Conservation (phyloP, 1,140 invertebrate species). For the Telenomus remus region DNA sequence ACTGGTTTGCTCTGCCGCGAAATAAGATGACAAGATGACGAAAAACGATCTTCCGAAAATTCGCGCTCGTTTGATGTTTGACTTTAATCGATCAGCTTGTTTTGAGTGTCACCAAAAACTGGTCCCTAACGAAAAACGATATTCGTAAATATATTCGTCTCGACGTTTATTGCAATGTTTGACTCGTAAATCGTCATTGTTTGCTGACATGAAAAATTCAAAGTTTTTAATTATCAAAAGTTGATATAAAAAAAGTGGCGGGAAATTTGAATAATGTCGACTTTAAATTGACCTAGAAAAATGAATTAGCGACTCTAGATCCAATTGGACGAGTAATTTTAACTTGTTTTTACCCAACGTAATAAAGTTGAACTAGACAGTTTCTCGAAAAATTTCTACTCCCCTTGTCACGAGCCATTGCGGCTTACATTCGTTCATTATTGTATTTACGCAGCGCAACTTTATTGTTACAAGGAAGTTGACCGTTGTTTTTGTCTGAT, state of each 20-base stretch:
- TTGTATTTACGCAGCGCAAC: constrained; percentile 49
- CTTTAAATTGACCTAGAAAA: too few relatives aligned
- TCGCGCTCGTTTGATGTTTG: neutral
- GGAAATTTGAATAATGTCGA: neutral
- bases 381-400: constrained; percentile 50
- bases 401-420: constrained; percentile 43
- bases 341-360: neutral
- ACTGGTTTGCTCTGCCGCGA: constrained; percentile 3
- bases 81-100: constrained; percentile 22
- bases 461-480: constrained; percentile 44
- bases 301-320: too few relatives aligned
- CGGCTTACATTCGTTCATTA: constrained; percentile 47
- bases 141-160: constrained; percentile 3
- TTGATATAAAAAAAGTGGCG: neutral
- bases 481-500: constrained; percentile 23
- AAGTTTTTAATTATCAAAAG: too few relatives aligned
- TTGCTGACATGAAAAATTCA: too few relatives aligned
- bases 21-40: constrained; percentile 16
- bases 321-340: too few relatives aligned
- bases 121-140: constrained; percentile 5
- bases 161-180: too few relatives aligned
- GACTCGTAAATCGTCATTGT: too few relatives aligned
- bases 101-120: constrained; percentile 20
- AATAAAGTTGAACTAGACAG: constrained; percentile 20
- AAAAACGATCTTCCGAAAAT: neutral